phyloP scores from a whole-genome alignment of 2,113 vertebrate genomes.

The Ahaetulla prasina region DNA sequence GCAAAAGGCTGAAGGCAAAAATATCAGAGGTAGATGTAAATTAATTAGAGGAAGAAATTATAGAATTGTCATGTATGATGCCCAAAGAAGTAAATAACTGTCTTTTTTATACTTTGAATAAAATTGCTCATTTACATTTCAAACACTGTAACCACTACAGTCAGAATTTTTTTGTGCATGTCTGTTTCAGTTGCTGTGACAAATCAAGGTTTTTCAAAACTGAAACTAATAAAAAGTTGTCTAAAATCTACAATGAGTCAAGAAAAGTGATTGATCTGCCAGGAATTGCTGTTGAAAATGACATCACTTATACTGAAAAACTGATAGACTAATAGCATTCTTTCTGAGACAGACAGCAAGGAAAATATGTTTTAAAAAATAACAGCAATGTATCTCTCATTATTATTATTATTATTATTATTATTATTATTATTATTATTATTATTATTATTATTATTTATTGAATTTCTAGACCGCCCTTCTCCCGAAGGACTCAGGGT shows the following conservation, averaged over 20 bases:
- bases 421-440: no score
- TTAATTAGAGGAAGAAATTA: not conserved
- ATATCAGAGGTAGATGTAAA: not conserved
- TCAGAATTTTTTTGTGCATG: not conserved
- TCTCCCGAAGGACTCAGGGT: no score
- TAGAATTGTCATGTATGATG: not conserved
- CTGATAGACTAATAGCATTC: not conserved
- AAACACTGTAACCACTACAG: not conserved
- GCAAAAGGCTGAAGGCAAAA: not conserved
- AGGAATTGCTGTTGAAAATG: not conserved
- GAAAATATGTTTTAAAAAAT: not conserved
- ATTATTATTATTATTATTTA: no score
- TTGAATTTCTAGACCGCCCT: no score
- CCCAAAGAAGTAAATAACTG: not conserved
- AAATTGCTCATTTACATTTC: not conserved
- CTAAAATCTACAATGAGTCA: not conserved
- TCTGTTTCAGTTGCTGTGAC: not conserved
- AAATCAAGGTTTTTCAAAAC: not conserved
- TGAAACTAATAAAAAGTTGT: not conserved
- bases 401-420: no score
- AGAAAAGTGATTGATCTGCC: not conserved
- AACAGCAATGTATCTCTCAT: not conserved
- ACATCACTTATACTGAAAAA: not conserved
- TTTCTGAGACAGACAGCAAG: not conserved
- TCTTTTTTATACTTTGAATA: not conserved